Evolutionary conservation across 2,113 vertebrate species (phyloP).

Genomic region (Hyaena hyaena): DNA sequence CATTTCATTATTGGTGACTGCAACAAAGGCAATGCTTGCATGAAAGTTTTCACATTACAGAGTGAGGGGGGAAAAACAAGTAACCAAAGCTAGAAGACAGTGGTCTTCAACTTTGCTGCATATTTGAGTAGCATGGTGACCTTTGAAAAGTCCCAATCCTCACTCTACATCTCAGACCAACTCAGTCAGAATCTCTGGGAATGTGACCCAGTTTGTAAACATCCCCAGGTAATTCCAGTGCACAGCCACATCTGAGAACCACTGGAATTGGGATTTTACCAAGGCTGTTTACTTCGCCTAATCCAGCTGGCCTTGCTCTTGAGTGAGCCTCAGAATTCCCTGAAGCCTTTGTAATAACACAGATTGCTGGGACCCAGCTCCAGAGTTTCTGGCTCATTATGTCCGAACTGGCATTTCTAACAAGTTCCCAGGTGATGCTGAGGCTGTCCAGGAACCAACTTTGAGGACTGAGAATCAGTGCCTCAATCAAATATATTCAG

Average conservation of each 20-base stretch:
- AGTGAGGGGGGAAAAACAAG: not conserved
- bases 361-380: not conserved
- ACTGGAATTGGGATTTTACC: not conserved
- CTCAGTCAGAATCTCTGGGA: not conserved
- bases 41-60: not conserved
- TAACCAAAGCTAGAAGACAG: not conserved
- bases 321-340: not conserved
- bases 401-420: not conserved
- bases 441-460: not conserved
- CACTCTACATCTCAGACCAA: not conserved
- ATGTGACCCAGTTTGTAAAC: conserved; percentile 24
- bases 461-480: not conserved
- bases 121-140: not conserved
- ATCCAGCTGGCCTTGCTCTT: not conserved
- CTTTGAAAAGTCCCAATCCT: not conserved
- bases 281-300: not conserved
- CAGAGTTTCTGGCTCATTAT: not conserved
- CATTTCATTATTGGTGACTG: not conserved
- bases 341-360: not conserved
- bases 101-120: not conserved
- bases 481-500: not conserved
- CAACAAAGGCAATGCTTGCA: not conserved
- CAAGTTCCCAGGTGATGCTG: not conserved
- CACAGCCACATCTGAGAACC: not conserved
- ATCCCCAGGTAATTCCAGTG: not conserved